Evolutionary conservation across 2,113 vertebrate genomes (phyloP).

Genomic region (Python bivittatus): DNA sequence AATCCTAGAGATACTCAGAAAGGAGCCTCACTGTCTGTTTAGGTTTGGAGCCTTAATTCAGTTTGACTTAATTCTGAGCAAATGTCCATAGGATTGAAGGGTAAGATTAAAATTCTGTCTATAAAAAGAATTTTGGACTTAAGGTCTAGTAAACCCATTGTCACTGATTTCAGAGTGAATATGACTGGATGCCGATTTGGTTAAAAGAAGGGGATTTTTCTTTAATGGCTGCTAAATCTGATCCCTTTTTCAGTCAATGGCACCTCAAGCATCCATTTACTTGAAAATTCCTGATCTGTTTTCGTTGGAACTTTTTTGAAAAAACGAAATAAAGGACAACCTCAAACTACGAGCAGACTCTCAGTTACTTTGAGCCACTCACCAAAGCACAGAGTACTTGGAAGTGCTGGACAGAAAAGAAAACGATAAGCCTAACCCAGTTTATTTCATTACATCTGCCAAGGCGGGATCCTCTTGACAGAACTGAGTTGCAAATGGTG

Average conservation of each 20-base stretch:
- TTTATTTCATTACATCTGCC: neutral
- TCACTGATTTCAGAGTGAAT: neutral
- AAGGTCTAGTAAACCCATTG: neutral
- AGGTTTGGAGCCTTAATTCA: neutral
- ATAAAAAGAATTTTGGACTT: neutral
- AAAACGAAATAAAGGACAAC: neutral
- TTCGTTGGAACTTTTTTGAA: neutral
- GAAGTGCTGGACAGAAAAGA: neutral
- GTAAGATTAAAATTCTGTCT: neutral
- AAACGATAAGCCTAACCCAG: neutral
- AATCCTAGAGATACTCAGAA: neutral
- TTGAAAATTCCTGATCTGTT: neutral
- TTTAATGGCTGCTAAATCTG: neutral
- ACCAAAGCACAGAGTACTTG: neutral
- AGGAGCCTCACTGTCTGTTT: neutral
- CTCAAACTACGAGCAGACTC: neutral
- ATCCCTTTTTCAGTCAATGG: neutral
- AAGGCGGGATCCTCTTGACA: neutral
- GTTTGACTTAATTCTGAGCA: neutral
- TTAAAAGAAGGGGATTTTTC: neutral
- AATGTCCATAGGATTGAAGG: neutral
- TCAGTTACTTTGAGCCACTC: neutral
- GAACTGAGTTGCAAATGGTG: neutral
- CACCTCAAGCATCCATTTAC: neutral
- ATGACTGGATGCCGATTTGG: neutral